Percentiles rank a stretch among this genome's conserved stretches.
These are phyloP conservation scores for Fundulus diaphanus DNA, from an alignment of 2,797 vertebrate species.

Conservation along the genomic window DNA sequence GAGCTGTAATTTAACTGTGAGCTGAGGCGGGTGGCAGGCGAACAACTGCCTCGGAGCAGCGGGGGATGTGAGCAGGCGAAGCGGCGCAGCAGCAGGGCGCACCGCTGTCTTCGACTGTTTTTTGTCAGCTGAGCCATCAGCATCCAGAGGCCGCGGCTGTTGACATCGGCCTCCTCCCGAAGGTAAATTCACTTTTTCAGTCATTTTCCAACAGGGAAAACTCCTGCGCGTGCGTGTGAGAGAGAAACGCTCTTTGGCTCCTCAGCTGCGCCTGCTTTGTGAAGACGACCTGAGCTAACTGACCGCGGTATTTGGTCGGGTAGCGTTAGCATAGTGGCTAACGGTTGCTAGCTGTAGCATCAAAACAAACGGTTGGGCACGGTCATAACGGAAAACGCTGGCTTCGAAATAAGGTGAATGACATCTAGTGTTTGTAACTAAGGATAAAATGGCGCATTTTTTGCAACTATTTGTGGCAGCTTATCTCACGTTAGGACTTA, in stretches of 20 bases:
- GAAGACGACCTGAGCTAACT: background rate
- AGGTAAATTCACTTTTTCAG: constrained; percentile 52
- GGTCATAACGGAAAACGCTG: constrained; percentile 26
- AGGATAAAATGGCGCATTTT: background rate
- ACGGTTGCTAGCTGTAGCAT: constrained; percentile 41
- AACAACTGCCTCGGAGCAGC: constrained; percentile 39
- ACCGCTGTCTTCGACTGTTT: constrained; percentile 66
- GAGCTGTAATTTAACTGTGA: constrained; percentile 20
- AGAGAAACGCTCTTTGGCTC: background rate
- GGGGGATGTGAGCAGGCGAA: constrained; percentile 63
- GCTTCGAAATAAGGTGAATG: constrained; percentile 50
- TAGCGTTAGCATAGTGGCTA: constrained; percentile 59
- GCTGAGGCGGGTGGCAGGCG: constrained; percentile 45
- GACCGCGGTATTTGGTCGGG: constrained; percentile 5
- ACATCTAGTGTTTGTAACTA: accelerated
- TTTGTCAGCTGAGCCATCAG: constrained; percentile 61
- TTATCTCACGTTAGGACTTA: background rate
- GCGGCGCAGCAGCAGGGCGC: constrained; percentile 48
- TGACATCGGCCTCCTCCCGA: constrained; percentile 42
- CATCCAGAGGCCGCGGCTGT: constrained; percentile 68
- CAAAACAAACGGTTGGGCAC: constrained; percentile 24
- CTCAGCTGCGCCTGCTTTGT: background rate
- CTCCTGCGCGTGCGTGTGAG: accelerated
- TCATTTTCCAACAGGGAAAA: accelerated
- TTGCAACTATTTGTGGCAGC: too few species aligned